Evolutionary conservation across 2,797 vertebrate species (phyloP).

Genomic region (Cygnus olor): DNA sequence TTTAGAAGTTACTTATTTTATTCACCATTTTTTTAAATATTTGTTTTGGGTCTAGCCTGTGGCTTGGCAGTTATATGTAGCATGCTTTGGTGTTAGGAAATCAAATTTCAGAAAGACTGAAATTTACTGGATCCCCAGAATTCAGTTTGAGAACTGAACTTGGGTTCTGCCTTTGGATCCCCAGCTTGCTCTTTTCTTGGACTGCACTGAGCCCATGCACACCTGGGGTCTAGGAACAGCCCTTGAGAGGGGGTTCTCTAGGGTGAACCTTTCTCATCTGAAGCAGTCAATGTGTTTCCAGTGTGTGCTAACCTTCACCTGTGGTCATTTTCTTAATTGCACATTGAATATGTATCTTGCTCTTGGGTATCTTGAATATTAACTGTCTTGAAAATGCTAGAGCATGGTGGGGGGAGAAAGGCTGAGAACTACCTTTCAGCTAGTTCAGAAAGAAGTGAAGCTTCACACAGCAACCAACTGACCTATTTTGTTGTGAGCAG

Average conservation of each 20-base stretch:
- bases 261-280: background rate
- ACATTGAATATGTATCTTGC: background rate
- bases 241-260: background rate
- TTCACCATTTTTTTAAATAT: conserved; percentile 71
- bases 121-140: conserved; percentile 46
- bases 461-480: background rate
- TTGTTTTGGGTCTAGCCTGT: conserved; percentile 72
- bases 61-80: conserved; percentile 56
- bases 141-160: background rate
- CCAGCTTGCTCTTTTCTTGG: background rate
- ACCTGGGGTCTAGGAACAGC: background rate
- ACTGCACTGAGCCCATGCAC: background rate
- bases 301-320: background rate
- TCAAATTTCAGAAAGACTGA: conserved; percentile 32
- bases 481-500: background rate
- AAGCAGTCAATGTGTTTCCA: background rate
- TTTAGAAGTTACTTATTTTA: conserved; percentile 71
- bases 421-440: background rate
- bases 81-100: conserved; percentile 34
- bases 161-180: background rate
- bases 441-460: background rate
- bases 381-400: background rate
- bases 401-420: background rate
- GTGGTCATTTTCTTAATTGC: background rate
- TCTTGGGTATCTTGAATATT: background rate